Conservation (phyloP, 2,113 vertebrate genomes). For the Penelope pileata region DNA sequence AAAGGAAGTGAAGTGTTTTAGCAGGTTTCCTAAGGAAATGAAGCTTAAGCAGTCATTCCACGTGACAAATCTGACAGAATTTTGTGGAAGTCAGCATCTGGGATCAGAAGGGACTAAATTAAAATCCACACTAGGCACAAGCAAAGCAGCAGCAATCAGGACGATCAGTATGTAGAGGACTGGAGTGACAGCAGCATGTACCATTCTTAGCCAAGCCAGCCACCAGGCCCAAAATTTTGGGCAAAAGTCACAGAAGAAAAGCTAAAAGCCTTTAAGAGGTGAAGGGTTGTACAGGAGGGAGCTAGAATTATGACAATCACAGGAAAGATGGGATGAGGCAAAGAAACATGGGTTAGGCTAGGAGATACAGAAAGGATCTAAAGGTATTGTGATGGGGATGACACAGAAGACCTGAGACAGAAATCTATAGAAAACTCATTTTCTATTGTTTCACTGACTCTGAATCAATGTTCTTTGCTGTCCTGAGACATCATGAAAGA, state of each 20-base stretch:
- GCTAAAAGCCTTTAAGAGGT: neutral
- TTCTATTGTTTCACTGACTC: neutral
- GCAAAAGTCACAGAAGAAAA: neutral
- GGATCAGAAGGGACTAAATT: neutral
- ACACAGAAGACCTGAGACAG: neutral
- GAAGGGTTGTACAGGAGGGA: neutral
- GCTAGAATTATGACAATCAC: neutral
- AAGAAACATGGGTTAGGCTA: neutral
- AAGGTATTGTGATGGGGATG: neutral
- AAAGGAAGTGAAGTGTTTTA: slow-evolving; percentile 55
- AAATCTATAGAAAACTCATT: neutral
- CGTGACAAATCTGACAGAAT: slow-evolving; percentile 21
- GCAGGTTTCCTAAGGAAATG: slow-evolving; percentile 67
- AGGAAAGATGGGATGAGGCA: neutral
- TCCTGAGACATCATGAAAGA: neutral
- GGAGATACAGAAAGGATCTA: fast-evolving
- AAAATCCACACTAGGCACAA: neutral
- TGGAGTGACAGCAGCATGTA: fast-evolving
- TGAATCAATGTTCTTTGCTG: neutral
- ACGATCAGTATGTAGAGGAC: neutral
- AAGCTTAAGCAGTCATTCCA: slow-evolving; percentile 43
- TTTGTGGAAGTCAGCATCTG: slow-evolving; percentile 28
- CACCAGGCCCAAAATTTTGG: neutral
- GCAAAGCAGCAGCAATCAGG: neutral
- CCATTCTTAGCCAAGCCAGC: neutral